These are phyloP conservation scores for Microtus montanus DNA, from an alignment of 2,113 vertebrate genomes.

Conservation along the genomic window DNA sequence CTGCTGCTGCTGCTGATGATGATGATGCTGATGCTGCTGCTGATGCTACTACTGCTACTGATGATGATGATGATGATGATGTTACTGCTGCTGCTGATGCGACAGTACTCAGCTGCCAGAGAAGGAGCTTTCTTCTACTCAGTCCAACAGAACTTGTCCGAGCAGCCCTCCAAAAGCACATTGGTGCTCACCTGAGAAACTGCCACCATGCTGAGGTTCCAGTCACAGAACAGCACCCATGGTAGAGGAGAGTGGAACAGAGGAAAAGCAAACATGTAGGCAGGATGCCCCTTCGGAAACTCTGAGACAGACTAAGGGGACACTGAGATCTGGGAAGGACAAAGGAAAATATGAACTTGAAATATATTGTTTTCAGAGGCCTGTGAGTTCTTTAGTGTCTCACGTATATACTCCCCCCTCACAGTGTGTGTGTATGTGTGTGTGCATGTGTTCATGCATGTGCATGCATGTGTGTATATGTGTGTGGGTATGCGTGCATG, in stretches of 20 bases:
- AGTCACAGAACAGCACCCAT: background rate
- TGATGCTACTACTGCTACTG: too few relatives aligned
- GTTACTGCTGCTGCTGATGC: too few relatives aligned
- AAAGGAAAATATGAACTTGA: background rate
- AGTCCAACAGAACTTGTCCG: background rate
- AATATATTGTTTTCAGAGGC: background rate
- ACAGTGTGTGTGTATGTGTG: background rate
- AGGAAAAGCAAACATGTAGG: background rate
- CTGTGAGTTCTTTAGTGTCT: background rate
- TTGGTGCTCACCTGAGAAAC: too few relatives aligned
- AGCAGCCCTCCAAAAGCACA: too few relatives aligned
- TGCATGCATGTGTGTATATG: background rate
- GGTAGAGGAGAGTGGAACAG: background rate
- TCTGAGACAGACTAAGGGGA: too few relatives aligned
- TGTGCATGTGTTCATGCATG: background rate
- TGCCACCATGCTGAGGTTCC: background rate
- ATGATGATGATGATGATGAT: too few relatives aligned
- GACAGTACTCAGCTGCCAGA: too few relatives aligned
- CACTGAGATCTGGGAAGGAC: background rate
- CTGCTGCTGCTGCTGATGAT: too few relatives aligned
- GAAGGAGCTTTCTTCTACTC: background rate
- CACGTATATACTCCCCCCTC: too few relatives aligned
- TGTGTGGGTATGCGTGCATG: background rate
- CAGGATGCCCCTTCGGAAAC: background rate
- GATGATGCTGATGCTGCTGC: too few relatives aligned